Evolutionary conservation across 2,113 vertebrate species (phyloP).

Genomic region (Anhinga anhinga): DNA sequence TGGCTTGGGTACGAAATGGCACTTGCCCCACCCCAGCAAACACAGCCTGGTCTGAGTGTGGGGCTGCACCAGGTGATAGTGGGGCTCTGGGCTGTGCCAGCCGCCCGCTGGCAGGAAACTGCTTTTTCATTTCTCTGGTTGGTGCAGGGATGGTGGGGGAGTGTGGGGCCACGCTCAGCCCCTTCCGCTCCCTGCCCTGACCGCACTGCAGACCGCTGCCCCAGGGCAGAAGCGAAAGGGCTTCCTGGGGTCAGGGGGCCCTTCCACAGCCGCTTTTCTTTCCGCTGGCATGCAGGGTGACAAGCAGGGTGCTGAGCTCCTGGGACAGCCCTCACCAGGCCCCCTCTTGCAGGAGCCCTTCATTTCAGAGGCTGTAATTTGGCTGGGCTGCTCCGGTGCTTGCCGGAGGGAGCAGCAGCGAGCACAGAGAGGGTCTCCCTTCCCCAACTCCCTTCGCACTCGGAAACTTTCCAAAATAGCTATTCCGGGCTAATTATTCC

Average conservation of each 20-base stretch:
- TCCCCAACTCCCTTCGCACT: background rate
- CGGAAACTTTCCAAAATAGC: constrained; percentile 56
- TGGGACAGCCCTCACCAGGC: background rate
- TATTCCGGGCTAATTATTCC: constrained; percentile 54
- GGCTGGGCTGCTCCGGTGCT: background rate
- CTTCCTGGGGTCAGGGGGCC: background rate
- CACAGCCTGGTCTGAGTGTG: background rate
- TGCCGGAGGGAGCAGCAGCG: background rate
- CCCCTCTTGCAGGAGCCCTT: background rate
- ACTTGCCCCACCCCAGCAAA: background rate
- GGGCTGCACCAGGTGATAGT: too few species aligned
- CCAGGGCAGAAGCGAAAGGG: background rate
- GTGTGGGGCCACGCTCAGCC: background rate
- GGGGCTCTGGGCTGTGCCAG: background rate
- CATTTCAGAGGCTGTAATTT: background rate
- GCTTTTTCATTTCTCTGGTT: background rate
- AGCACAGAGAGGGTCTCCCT: background rate
- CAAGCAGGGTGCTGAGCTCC: background rate
- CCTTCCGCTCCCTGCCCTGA: background rate
- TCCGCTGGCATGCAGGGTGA: background rate
- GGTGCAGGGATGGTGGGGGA: fast-evolving
- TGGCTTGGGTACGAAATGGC: background rate
- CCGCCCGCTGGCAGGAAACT: background rate
- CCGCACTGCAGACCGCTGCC: fast-evolving
- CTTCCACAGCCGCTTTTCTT: background rate